A percentile compares a stretch with the other conserved stretches of the same genome.
phyloP scores from a whole-genome alignment of 2,113 vertebrate genomes.

The Lynx canadensis region DNA sequence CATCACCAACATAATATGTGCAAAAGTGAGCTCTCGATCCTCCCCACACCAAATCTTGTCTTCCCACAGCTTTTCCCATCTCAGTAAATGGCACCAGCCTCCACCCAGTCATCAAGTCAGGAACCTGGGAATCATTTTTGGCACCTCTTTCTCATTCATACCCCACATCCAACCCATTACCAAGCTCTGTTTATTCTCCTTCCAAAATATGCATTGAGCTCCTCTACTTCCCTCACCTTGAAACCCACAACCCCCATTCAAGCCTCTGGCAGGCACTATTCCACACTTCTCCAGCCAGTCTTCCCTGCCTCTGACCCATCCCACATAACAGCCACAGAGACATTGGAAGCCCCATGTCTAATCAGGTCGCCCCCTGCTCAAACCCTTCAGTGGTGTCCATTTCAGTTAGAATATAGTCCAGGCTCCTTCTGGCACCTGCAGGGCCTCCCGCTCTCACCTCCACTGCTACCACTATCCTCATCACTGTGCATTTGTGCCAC shows the following conservation, averaged over 20 bases:
- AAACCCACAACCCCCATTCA: background rate
- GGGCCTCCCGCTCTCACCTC: background rate
- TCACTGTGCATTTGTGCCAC: background rate
- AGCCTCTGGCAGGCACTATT: background rate
- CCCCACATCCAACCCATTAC: background rate
- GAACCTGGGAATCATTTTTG: conserved; percentile 26
- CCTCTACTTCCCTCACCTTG: background rate
- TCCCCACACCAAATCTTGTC: conserved; percentile 21
- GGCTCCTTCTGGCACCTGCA: background rate
- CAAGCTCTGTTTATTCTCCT: background rate
- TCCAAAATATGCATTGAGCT: background rate
- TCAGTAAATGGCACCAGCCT: conserved; percentile 56
- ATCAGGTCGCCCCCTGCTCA: background rate
- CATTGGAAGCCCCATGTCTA: background rate
- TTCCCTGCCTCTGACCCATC: background rate
- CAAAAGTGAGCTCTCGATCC: background rate
- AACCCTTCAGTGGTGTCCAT: background rate
- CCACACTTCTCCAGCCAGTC: background rate
- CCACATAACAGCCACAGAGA: background rate
- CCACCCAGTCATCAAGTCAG: background rate
- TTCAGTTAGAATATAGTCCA: background rate
- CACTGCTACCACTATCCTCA: background rate
- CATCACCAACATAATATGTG: background rate
- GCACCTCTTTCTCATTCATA: conserved; percentile 27
- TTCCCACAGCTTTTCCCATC: background rate